Conservation (phyloP, 2,888 invertebrate genomes). For the Agonum fuliginosum region DNA sequence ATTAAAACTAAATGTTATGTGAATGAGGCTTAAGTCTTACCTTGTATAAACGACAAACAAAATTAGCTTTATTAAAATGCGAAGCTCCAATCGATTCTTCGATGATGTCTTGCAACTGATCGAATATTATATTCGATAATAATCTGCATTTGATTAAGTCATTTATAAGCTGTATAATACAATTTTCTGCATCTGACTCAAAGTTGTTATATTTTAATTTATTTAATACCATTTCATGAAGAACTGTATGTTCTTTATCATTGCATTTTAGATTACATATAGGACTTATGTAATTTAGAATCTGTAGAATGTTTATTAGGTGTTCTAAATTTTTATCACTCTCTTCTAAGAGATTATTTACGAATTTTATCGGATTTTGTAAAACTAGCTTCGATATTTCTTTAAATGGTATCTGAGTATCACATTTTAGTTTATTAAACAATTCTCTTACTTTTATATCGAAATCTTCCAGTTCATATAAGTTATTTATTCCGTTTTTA, state of each 20-base stretch:
- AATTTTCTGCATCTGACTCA: slow-evolving; percentile 28
- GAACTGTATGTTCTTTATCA: slow-evolving; percentile 37
- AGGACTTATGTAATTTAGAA: slow-evolving; percentile 41
- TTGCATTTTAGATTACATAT: slow-evolving; percentile 42
- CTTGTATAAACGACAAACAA: slow-evolving; percentile 37
- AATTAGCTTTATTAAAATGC: slow-evolving; percentile 40
- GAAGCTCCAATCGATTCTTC: slow-evolving; percentile 23
- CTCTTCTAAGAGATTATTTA: slow-evolving; percentile 43
- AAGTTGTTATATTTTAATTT: slow-evolving; percentile 39
- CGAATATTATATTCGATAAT: slow-evolving; percentile 32
- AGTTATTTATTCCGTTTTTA: slow-evolving; percentile 33
- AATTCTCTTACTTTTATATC: slow-evolving; percentile 34
- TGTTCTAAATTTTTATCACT: slow-evolving; percentile 49
- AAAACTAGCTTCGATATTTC: slow-evolving; percentile 46
- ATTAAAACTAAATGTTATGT: no score
- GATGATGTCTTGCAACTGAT: slow-evolving; percentile 27
- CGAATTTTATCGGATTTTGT: slow-evolving; percentile 55
- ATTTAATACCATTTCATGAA: slow-evolving; percentile 36
- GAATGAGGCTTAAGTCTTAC: no score
- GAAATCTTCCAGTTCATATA: slow-evolving; percentile 46
- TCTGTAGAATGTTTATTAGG: slow-evolving; percentile 38
- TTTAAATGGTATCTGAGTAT: slow-evolving; percentile 28
- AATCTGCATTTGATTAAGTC: slow-evolving; percentile 3
- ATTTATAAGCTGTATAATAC: slow-evolving; percentile 38
- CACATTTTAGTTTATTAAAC: slow-evolving; percentile 48